Conservation (phyloP, 2,888 invertebrate species). For the Pachymerium ferrugineum region DNA sequence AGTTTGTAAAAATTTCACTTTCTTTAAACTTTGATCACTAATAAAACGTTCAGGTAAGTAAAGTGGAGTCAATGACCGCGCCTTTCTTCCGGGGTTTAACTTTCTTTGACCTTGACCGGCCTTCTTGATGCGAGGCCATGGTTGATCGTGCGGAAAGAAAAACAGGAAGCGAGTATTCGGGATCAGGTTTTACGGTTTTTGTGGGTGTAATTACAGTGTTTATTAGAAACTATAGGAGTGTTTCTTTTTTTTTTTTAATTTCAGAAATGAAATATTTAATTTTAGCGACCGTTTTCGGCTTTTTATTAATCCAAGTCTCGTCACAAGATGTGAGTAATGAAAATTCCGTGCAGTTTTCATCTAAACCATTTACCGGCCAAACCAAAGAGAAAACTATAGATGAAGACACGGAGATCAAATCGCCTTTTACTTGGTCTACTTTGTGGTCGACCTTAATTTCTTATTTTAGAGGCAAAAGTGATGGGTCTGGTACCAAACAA, state of each 20-base stretch:
- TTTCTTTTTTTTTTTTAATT: no score
- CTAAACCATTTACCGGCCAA: background rate
- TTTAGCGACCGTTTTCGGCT: background rate
- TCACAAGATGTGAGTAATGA: background rate
- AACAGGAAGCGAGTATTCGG: no score
- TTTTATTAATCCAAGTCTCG: background rate
- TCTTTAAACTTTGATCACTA: background rate
- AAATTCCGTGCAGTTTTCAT: conserved; percentile 1
- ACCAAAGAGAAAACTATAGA: background rate
- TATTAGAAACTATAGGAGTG: no score
- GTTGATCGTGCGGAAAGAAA: background rate
- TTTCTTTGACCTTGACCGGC: background rate
- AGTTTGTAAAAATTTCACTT: no score
- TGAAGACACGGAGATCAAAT: background rate
- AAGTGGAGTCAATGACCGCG: background rate
- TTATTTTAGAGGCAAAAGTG: background rate
- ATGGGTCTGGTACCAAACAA: background rate
- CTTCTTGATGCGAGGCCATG: background rate
- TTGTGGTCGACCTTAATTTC: background rate
- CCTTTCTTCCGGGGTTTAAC: background rate
- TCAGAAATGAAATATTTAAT: background rate
- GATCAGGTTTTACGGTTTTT: no score
- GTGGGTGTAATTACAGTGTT: background rate
- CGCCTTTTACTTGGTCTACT: background rate
- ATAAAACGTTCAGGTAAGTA: background rate